Base-by-base conservation (phyloP, 2,113 vertebrate genomes). In the Neodon shergylaensis region DNA sequence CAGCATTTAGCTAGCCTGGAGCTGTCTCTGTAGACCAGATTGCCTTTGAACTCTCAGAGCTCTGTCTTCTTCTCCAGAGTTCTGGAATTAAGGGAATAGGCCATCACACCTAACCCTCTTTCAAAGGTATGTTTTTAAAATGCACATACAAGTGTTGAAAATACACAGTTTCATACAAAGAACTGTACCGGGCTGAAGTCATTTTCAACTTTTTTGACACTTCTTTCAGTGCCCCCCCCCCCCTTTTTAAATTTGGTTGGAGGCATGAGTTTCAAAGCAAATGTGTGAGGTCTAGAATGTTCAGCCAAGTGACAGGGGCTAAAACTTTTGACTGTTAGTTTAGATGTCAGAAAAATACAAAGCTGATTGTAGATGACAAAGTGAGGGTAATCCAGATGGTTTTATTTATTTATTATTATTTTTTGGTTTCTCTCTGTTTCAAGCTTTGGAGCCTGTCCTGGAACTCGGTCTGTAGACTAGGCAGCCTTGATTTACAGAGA, bases 61-160 rank as follows among this genome's bases (percentile, higher is more conserved):
- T 61, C n/a, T 36, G 22, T 42, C n/a, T 39, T 52, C 49, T 2
- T 7, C 52, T 61, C 54, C 22, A 14, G 12, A 61, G 52, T 39
- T 28, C 54, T 83, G 54, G 81, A 17, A 83, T 63, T 82, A n/a
- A 81, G 61, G 19, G 42, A 2, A 17, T 49, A 33, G 10, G 13
- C 24, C 61, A 90, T 1, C 14, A 31, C 5, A 63, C 10, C 39
- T 7, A 63, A 42, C 28, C 21, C 42, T 31, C 16, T 68, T 70
- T 31, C 17, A 79, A 95, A 90, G 44, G 31, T 61, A 1, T 83
- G 42, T 66, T 24, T 96, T 65, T 95, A 49, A 88, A 61, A 19
- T 70, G 94, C 42, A 78, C 42, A 78, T 90, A 44, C 0, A 91
- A 84, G 76, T 28, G 87, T 92, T 94, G 77, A 86, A 96, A 93